A percentile compares a stretch with the other conserved stretches of the same genome.
Conservation (phyloP, 2,113 vertebrate genomes). For the Ursus arctos region DNA sequence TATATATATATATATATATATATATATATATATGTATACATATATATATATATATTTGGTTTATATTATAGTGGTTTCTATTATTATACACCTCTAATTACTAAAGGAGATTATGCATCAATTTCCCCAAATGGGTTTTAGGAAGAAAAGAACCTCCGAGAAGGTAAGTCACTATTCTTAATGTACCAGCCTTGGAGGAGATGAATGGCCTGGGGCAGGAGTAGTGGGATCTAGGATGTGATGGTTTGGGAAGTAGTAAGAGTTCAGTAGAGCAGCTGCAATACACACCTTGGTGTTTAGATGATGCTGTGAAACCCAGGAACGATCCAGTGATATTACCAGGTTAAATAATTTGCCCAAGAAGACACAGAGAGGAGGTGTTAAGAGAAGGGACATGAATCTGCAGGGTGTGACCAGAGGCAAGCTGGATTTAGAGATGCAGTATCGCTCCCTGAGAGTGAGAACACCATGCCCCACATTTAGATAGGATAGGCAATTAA, state of each 20-base stretch:
- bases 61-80: not conserved
- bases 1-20: too few species aligned
- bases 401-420: not conserved
- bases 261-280: accelerated
- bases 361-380: not conserved
- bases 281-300: accelerated
- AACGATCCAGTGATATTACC: not conserved
- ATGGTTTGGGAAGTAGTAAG: accelerated
- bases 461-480: not conserved
- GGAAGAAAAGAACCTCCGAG: not conserved
- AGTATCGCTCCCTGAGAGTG: not conserved
- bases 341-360: not conserved
- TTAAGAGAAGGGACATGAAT: not conserved
- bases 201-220: accelerated
- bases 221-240: accelerated
- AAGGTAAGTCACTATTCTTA: not conserved
- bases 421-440: not conserved
- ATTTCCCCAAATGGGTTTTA: not conserved
- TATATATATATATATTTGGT: too few species aligned
- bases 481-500: accelerated
- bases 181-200: not conserved
- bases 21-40: too few species aligned
- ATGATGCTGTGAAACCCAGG: not conserved
- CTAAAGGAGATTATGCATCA: not conserved
- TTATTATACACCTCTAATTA: not conserved